These are phyloP conservation scores for Toxonevra muliebris DNA, from an alignment of 2,888 invertebrate genomes.

Conservation along the genomic window DNA sequence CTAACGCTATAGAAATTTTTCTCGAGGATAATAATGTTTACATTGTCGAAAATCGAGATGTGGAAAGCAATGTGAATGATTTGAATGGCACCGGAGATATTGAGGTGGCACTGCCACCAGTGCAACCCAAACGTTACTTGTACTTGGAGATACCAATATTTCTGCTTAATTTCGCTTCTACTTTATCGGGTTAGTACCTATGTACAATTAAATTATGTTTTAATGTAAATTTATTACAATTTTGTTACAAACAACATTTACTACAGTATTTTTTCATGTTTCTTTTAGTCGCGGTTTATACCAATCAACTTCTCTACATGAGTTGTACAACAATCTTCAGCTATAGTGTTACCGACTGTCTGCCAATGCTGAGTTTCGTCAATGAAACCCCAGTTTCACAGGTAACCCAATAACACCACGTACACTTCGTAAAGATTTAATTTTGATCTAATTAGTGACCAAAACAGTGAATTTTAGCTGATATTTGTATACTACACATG, in stretches of 20 bases:
- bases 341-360: conserved; percentile 1
- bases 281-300: conserved; percentile 8
- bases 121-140: conserved; percentile 9
- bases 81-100: no score
- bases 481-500: no score
- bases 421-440: not conserved
- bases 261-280: not conserved
- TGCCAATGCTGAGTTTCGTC: conserved; percentile 12
- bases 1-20: no score
- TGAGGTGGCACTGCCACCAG: no score
- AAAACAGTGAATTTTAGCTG: no score
- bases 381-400: not conserved
- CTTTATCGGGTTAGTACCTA: not conserved
- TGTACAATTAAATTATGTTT: not conserved
- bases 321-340: conserved; percentile 3
- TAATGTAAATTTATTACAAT: no score
- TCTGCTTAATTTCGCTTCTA: conserved; percentile 3
- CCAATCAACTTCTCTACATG: conserved; percentile 18
- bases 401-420: no score
- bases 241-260: no score
- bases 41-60: no score
- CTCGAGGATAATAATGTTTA: no score
- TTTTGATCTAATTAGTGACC: no score
- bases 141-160: conserved; percentile 15
- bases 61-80: no score